phyloP scores from a whole-genome alignment of 35 echinoderm and acorn worm species.

The Ophiothrix spiculata region DNA sequence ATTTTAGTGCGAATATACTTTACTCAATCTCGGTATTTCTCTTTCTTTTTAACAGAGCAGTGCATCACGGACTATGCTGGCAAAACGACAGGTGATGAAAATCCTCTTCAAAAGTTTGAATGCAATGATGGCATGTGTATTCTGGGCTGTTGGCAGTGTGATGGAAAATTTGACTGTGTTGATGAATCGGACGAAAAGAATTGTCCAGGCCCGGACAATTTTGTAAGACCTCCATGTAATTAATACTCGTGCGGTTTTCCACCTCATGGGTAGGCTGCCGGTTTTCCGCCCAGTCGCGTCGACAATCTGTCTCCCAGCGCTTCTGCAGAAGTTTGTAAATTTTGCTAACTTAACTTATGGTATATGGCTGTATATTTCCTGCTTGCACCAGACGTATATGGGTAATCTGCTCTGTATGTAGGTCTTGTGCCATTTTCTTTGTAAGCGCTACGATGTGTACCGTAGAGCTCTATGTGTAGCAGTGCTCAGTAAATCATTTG shows the following conservation, averaged over 20 bases:
- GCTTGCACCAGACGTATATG: too few species aligned
- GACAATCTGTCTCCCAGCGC: too few species aligned
- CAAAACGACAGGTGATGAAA: neutral
- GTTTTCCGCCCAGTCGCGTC: too few species aligned
- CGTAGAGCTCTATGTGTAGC: too few species aligned
- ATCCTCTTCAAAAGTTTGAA: neutral
- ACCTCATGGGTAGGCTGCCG: neutral
- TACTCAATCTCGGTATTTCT: neutral
- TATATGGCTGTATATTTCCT: too few species aligned
- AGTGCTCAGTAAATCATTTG: too few species aligned
- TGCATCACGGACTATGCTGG: neutral
- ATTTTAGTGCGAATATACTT: neutral
- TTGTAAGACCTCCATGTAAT: neutral
- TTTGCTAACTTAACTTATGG: too few species aligned
- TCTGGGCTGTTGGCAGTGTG: neutral
- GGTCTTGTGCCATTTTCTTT: too few species aligned
- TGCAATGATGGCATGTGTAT: constrained; percentile 2
- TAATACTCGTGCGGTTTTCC: neutral
- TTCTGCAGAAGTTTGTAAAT: too few species aligned
- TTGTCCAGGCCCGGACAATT: neutral
- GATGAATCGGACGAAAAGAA: neutral
- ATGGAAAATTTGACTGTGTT: neutral
- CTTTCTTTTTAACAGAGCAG: neutral
- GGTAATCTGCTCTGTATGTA: too few species aligned
- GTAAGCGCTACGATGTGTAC: too few species aligned